Conservation (phyloP, 2,797 vertebrate species). For the Onychomys arenicola region DNA sequence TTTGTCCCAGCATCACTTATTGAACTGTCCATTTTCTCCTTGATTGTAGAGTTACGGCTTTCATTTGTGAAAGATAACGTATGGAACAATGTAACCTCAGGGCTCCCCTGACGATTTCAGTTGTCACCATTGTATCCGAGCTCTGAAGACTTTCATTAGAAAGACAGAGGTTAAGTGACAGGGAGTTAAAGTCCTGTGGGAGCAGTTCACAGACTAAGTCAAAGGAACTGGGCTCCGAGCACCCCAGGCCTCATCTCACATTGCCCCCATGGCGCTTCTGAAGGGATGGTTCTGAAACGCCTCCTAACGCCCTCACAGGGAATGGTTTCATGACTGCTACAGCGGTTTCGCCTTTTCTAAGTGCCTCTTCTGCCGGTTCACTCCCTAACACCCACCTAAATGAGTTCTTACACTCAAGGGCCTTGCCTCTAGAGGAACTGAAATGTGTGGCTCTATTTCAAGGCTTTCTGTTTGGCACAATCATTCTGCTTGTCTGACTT, state of each 20-base stretch:
- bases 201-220: not conserved
- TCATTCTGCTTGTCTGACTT: not conserved
- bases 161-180: not conserved
- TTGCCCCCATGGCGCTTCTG: not conserved
- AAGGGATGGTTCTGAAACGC: not conserved
- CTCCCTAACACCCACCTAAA: not conserved
- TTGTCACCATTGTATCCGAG: not conserved
- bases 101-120: not conserved
- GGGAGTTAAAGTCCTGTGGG: not conserved
- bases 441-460: too few relatives aligned
- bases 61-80: not conserved
- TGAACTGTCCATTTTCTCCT: not conserved
- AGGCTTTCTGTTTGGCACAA: not conserved
- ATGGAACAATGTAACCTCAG: not conserved
- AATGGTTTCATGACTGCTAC: not conserved
- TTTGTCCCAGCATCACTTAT: not conserved
- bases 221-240: not conserved
- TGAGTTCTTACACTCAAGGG: not conserved
- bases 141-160: not conserved
- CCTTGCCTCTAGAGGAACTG: not conserved
- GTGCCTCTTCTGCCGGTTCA: not conserved
- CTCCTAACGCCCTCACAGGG: not conserved
- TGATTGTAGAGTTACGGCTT: not conserved
- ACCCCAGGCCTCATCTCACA: not conserved
- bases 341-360: not conserved